Evolutionary conservation across 2,888 invertebrate species (phyloP).

Genomic region (Epiblema foenella): DNA sequence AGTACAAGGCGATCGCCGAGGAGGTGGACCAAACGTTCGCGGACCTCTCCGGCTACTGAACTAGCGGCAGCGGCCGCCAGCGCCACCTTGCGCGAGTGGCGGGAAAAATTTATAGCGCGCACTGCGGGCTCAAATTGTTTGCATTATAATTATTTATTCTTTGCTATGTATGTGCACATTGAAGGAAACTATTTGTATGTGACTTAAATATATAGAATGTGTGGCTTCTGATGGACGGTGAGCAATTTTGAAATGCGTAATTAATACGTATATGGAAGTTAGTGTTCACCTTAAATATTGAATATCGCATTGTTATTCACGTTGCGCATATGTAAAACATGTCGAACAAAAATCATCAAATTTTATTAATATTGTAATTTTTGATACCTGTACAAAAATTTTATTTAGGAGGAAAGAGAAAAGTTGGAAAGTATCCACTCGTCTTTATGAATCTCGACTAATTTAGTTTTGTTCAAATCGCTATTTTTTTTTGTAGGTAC

Average conservation of each 20-base stretch:
- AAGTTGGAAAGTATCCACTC: constrained; percentile 2
- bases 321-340: constrained; percentile 17
- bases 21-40: constrained; percentile 99
- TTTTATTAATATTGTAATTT: constrained; percentile 39
- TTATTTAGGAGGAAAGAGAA: constrained; percentile 11
- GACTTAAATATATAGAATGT: constrained; percentile 21
- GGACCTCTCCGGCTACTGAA: constrained; percentile 95
- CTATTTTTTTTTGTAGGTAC: constrained; percentile 14
- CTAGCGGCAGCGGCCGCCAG: constrained; percentile 54
- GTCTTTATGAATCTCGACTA: background rate
- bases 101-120: constrained; percentile 48
- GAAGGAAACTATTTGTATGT: background rate
- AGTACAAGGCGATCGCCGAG: constrained; percentile 98
- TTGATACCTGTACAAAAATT: constrained; percentile 43
- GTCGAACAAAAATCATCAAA: constrained; percentile 24
- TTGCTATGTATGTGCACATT: constrained; percentile 40
- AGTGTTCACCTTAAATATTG: constrained; percentile 29
- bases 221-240: constrained; percentile 26
- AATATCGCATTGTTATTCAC: constrained; percentile 29
- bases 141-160: constrained; percentile 32
- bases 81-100: constrained; percentile 60
- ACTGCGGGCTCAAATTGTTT: constrained; percentile 34
- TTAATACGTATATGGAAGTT: constrained; percentile 31
- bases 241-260: constrained; percentile 37
- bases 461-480: constrained; percentile 5